These are phyloP conservation scores for Zoanthus sansibaricus DNA, from an alignment of 92 coral and sea anemone genomes.

Conservation along the genomic window DNA sequence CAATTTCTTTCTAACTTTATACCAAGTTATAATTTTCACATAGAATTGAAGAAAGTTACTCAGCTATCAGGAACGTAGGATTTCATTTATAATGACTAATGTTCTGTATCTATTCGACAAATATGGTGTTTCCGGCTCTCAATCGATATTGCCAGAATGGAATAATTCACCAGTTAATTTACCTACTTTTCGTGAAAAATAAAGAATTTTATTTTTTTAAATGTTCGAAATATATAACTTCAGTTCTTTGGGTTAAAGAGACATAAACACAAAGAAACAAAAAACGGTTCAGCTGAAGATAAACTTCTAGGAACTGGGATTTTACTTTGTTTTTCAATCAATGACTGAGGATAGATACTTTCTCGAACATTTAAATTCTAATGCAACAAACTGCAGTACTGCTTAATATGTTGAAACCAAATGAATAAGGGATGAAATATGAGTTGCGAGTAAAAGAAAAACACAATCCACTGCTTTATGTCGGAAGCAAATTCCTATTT, in stretches of 20 bases:
- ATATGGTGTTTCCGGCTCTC: neutral
- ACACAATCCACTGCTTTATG: neutral
- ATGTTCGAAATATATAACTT: neutral
- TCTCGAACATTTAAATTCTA: neutral
- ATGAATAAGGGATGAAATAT: neutral
- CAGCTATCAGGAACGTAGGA: neutral
- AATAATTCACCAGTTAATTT: neutral
- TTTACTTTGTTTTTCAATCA: neutral
- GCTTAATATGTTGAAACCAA: neutral
- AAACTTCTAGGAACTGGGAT: neutral
- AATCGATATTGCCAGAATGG: slow-evolving; percentile 3
- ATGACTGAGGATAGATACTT: neutral
- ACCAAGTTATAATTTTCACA: too few species aligned
- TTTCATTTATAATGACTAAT: neutral
- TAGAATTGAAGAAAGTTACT: too few species aligned
- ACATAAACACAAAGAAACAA: neutral
- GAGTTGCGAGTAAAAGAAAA: neutral
- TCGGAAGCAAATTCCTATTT: neutral
- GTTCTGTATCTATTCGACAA: neutral
- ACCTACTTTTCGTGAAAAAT: neutral
- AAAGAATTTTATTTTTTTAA: neutral
- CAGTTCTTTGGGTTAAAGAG: neutral
- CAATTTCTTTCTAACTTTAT: too few species aligned
- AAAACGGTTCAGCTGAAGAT: neutral
- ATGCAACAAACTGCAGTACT: neutral